Evolutionary conservation across 2,113 vertebrate species (phyloP).

Genomic region (Malaclemys terrapin): DNA sequence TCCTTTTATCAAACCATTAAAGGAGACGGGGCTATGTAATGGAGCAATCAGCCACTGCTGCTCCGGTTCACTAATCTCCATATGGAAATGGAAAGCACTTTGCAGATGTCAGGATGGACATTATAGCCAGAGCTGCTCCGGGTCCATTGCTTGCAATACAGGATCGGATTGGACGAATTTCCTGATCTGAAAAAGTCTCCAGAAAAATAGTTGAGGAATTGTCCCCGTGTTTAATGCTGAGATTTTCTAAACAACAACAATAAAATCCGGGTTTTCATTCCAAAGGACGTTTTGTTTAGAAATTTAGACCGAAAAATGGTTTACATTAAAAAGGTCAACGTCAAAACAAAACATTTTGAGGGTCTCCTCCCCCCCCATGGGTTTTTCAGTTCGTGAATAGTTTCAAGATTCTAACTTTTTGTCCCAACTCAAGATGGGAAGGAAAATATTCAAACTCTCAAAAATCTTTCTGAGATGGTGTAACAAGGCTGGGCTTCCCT

Average conservation of each 20-base stretch:
- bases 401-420: neutral
- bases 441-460: neutral
- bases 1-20: constrained; percentile 80
- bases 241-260: neutral
- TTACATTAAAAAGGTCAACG: neutral
- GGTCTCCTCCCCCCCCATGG: neutral
- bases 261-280: neutral
- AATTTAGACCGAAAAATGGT: neutral
- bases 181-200: neutral
- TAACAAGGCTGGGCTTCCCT: neutral
- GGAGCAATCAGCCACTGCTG: constrained; percentile 47
- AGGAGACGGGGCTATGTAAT: constrained; percentile 67
- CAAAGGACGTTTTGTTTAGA: neutral
- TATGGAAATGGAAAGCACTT: constrained; percentile 52
- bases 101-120: neutral
- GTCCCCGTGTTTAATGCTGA: neutral
- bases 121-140: neutral
- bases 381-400: neutral
- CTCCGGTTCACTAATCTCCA: constrained; percentile 43
- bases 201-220: neutral
- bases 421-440: neutral
- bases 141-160: neutral
- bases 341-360: neutral
- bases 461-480: neutral
- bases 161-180: neutral